A percentile compares a stretch with the other conserved stretches of the same genome.
These are phyloP conservation scores for Agrotis segetum DNA, from an alignment of 2,888 invertebrate species.

Conservation along the genomic window DNA sequence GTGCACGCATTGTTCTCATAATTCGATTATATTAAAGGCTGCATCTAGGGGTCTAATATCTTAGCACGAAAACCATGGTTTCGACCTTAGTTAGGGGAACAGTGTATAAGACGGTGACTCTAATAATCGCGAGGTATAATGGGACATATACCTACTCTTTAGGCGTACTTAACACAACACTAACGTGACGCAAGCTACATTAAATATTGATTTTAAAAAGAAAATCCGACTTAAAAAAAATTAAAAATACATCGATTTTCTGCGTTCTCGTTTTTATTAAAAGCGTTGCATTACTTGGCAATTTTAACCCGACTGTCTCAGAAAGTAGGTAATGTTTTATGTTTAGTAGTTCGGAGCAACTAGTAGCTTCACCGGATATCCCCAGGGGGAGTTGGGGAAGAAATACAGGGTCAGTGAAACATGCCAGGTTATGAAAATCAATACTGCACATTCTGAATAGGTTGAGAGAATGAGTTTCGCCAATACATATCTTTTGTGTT, in stretches of 20 bases:
- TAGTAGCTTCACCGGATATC: constrained; percentile 6
- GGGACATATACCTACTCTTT: too few species aligned
- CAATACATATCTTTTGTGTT: background rate
- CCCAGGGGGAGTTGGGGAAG: background rate
- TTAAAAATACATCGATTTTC: background rate
- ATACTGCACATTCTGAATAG: background rate
- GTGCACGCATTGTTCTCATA: background rate
- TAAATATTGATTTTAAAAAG: too few species aligned
- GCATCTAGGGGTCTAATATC: too few species aligned
- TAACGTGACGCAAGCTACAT: too few species aligned
- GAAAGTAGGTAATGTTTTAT: background rate
- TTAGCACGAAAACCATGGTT: too few species aligned
- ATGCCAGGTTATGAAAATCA: background rate
- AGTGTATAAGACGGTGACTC: too few species aligned
- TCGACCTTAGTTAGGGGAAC: too few species aligned
- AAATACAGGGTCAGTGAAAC: background rate
- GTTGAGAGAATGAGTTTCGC: background rate
- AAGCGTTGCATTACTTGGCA: background rate
- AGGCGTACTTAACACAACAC: too few species aligned
- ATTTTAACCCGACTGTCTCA: background rate
- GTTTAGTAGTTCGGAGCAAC: constrained; percentile 3
- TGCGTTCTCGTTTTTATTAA: background rate
- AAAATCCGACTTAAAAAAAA: background rate
- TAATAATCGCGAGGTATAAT: too few species aligned
- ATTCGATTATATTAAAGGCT: background rate